These are phyloP conservation scores for Sebastes steindachneri DNA, from an alignment of 2,797 vertebrate species.

Conservation along the genomic window DNA sequence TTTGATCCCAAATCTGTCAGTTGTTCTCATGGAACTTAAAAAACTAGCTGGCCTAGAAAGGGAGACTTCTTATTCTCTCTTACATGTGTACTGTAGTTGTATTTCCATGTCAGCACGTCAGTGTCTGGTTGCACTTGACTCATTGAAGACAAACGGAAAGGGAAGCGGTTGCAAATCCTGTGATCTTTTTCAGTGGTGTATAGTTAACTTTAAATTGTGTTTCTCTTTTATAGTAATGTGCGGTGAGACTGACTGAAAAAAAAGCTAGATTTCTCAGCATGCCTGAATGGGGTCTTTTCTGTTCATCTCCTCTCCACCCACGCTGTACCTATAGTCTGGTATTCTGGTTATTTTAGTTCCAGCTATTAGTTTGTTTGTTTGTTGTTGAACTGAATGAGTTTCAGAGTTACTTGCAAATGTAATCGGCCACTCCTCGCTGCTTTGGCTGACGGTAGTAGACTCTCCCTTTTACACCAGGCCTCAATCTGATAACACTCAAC, in stretches of 20 bases:
- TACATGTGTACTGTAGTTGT: background rate
- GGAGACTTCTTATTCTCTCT: background rate
- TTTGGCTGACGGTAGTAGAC: slow-evolving; percentile 43
- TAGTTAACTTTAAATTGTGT: slow-evolving; percentile 31
- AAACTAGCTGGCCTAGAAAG: background rate
- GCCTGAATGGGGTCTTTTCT: slow-evolving; percentile 5
- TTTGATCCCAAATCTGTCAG: background rate
- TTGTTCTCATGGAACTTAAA: background rate
- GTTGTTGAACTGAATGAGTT: background rate
- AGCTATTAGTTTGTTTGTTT: background rate
- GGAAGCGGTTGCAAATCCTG: slow-evolving; percentile 60
- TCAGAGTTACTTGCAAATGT: slow-evolving; percentile 29
- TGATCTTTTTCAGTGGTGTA: slow-evolving; percentile 35
- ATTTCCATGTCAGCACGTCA: slow-evolving; percentile 42
- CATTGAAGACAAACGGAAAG: slow-evolving; percentile 57
- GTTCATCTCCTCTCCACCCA: slow-evolving; percentile 15
- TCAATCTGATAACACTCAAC: slow-evolving; percentile 57
- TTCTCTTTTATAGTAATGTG: slow-evolving; percentile 65
- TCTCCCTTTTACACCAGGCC: slow-evolving; percentile 33
- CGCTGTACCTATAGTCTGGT: background rate
- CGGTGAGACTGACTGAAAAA: slow-evolving; percentile 35
- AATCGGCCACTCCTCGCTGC: slow-evolving; percentile 34
- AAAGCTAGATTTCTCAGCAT: slow-evolving; percentile 53
- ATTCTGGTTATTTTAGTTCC: slow-evolving; percentile 16
- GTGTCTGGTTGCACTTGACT: slow-evolving; percentile 27